Base-by-base conservation (phyloP, 2,113 vertebrate species). In the Tragelaphus imberbis region DNA sequence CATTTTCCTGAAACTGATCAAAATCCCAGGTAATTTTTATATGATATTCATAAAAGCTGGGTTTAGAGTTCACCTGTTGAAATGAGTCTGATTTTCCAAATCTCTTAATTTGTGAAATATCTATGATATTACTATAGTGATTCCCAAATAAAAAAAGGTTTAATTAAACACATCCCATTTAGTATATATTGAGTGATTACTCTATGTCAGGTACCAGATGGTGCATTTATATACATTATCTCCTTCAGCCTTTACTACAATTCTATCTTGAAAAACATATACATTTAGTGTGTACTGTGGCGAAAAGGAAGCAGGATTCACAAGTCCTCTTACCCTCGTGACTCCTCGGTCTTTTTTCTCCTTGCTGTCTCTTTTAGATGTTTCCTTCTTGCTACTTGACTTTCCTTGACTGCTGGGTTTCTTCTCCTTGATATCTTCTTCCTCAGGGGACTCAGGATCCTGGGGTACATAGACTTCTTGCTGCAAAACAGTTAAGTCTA, bases 401-500 rank as follows among this genome's bases (percentile, higher is more conserved):
- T 98, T 55, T 59, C 98, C 99, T 13, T 99, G 98, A 97, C 98
- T 99, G 8, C 61, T 98, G 0, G 98, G 98, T 55, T 96, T 97
- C 75, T 98, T 97, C 92, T 98, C 98, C 6, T 98, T 98, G 94
- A 86, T 97, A 86, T 99, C 98, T 3, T 99, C 98, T 8, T 97
- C 25, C 4, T 98, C 98, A 21, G 99, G 97, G 1, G 98, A 95
- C 40, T 94, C 98, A 84, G 97, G 88, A n/a, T 99, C 99, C 95
- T 98, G 98, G 15, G 98, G 98, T 92, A 99, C 94, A 1, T 98
- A 98, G 63, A 99, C 98, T 98, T 99, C 98, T 97, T 99, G 99
- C 99, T 99, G 97, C 40, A 96, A 97, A 97, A 92, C 88, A 87
- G 14, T 23, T 97, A 93, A 91, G 71, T 81, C 85, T 86, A 91